These are phyloP conservation scores for Triplophysa siluroides DNA, from an alignment of 2,113 vertebrate species.

Conservation along the genomic window DNA sequence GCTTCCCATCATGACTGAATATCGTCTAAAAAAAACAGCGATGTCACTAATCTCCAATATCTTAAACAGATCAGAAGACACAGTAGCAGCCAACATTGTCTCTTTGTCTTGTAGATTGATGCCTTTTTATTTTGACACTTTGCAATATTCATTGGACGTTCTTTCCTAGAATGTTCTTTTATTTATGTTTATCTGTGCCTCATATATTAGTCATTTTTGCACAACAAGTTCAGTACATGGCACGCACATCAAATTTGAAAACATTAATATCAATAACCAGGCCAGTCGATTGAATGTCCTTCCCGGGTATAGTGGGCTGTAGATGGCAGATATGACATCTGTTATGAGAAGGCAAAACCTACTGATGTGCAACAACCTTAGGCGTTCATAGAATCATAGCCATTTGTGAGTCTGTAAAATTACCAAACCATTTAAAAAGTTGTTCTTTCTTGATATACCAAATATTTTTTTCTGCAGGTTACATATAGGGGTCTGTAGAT, in stretches of 20 bases:
- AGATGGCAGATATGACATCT: not conserved
- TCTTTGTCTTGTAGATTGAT: not conserved
- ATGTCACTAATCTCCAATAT: not conserved
- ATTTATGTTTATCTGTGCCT: not conserved
- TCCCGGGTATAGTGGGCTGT: not conserved
- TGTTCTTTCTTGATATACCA: not conserved
- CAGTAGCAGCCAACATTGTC: not conserved
- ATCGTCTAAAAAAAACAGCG: not conserved
- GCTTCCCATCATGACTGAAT: not conserved
- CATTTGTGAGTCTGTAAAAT: not conserved
- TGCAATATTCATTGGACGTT: conserved; percentile 10
- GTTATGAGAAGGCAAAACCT: not conserved
- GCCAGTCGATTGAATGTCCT: not conserved
- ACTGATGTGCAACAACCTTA: not conserved
- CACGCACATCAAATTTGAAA: conserved; percentile 1
- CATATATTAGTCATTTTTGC: conserved; percentile 14
- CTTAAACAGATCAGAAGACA: not conserved
- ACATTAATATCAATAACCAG: conserved; percentile 17
- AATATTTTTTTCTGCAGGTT: too few relatives aligned
- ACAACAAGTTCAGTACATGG: not conserved
- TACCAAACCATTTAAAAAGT: not conserved
- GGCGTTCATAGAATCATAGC: too few relatives aligned
- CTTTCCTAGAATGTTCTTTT: not conserved
- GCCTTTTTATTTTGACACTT: conserved; percentile 1
- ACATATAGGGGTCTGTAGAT: too few relatives aligned